These are phyloP conservation scores for Dinomys branickii DNA, from an alignment of 2,113 vertebrate genomes.

Conservation along the genomic window DNA sequence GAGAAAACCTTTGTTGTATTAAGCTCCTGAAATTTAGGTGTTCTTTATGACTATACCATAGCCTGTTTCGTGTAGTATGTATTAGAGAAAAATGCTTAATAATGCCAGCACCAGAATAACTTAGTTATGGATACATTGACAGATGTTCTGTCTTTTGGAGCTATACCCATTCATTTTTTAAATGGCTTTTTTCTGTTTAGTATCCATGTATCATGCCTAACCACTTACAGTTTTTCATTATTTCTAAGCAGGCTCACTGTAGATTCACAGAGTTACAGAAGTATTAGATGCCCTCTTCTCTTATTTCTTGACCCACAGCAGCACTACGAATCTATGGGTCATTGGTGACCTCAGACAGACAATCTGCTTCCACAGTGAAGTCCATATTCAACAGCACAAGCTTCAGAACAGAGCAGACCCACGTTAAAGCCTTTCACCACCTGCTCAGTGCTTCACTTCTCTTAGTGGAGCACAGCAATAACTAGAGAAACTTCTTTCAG, in stretches of 20 bases:
- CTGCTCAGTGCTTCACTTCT: background rate
- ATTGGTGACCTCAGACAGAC: background rate
- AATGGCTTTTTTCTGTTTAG: background rate
- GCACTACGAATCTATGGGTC: background rate
- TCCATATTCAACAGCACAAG: background rate
- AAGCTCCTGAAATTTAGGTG: background rate
- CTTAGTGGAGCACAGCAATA: background rate
- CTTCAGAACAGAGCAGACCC: background rate
- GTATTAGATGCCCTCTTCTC: background rate
- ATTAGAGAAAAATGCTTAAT: background rate
- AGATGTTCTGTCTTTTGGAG: background rate
- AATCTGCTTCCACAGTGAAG: background rate
- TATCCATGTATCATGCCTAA: background rate
- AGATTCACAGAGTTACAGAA: background rate
- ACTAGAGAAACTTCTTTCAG: background rate
- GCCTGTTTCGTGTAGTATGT: background rate
- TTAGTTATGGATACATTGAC: background rate
- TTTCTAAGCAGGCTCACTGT: constrained; percentile 11
- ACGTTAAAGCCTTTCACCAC: background rate
- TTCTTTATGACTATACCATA: background rate
- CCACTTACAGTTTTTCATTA: background rate
- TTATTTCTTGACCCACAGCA: background rate
- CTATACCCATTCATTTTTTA: background rate
- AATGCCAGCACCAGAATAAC: background rate
- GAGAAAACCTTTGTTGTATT: background rate